Percentiles rank a stretch among this genome's conserved stretches.
Conservation (phyloP, 2,113 vertebrate species). For the Vulpes vulpes region DNA sequence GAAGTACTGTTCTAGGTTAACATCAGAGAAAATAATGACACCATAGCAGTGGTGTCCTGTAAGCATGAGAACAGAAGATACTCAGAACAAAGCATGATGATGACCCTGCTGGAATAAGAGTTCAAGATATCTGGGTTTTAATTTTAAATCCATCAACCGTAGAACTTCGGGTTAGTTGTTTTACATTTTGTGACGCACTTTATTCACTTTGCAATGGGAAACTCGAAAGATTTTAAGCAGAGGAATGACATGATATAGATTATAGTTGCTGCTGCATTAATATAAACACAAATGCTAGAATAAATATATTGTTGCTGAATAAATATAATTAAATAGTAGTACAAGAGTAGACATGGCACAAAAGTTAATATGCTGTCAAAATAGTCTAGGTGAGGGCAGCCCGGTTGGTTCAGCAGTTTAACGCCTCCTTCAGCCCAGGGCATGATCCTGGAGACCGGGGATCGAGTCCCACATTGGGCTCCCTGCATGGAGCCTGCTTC, state of each 20-base stretch:
- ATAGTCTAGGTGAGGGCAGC: background rate
- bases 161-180: background rate
- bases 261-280: constrained; percentile 18
- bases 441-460: background rate
- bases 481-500: background rate
- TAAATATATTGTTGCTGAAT: background rate
- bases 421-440: background rate
- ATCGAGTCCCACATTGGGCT: background rate
- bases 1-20: background rate
- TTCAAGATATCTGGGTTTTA: background rate
- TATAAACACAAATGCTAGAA: background rate
- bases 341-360: background rate
- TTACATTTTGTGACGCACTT: background rate
- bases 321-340: background rate
- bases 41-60: background rate
- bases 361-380: constrained; percentile 29
- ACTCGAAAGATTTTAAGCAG: constrained; percentile 30
- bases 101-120: background rate
- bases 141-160: background rate
- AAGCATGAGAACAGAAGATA: constrained; percentile 18
- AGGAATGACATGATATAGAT: background rate
- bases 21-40: background rate
- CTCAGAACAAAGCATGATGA: constrained; percentile 38
- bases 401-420: background rate
- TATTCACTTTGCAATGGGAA: background rate